phyloP scores from a whole-genome alignment of 2,888 invertebrate species.

The Temnothorax rugatulus region DNA sequence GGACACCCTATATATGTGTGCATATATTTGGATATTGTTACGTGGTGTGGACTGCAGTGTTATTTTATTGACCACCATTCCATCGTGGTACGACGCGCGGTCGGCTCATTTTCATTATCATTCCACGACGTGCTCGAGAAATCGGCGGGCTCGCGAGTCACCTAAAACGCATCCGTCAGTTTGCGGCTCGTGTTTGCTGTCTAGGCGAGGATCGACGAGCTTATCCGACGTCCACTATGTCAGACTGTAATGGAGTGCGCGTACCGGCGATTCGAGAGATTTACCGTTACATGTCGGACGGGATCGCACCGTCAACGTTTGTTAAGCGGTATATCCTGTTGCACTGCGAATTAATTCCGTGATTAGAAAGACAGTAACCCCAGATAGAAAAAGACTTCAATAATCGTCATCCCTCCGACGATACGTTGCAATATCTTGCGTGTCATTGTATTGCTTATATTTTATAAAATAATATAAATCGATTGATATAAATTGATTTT shows the following conservation, averaged over 20 bases:
- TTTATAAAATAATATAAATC: slow-evolving; percentile 2
- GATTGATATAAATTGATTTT: neutral
- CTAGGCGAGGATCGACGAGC: slow-evolving; percentile 68
- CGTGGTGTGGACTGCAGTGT: slow-evolving; percentile 77
- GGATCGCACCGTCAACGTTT: slow-evolving; percentile 35
- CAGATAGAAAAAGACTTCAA: neutral
- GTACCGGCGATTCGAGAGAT: slow-evolving; percentile 54
- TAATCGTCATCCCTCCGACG: neutral
- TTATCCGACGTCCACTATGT: slow-evolving; percentile 49
- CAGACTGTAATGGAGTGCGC: slow-evolving; percentile 54
- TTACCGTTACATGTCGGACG: slow-evolving; percentile 51
- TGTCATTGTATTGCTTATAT: neutral
- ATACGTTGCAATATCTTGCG: neutral
- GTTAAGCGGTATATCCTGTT: slow-evolving; percentile 35
- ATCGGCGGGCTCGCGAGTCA: slow-evolving; percentile 64
- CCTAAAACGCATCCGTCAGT: slow-evolving; percentile 55
- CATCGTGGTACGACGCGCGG: slow-evolving; percentile 67
- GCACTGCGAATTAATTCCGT: slow-evolving; percentile 22
- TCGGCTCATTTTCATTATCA: slow-evolving; percentile 70
- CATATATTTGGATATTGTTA: slow-evolving; percentile 77
- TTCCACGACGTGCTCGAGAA: slow-evolving; percentile 71
- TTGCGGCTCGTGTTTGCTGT: slow-evolving; percentile 65
- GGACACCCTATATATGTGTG: slow-evolving; percentile 60
- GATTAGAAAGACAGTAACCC: slow-evolving; percentile 24
- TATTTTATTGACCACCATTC: slow-evolving; percentile 69